Base-by-base conservation (phyloP, 2,113 vertebrate genomes). In the Datnioides undecimradiatus region DNA sequence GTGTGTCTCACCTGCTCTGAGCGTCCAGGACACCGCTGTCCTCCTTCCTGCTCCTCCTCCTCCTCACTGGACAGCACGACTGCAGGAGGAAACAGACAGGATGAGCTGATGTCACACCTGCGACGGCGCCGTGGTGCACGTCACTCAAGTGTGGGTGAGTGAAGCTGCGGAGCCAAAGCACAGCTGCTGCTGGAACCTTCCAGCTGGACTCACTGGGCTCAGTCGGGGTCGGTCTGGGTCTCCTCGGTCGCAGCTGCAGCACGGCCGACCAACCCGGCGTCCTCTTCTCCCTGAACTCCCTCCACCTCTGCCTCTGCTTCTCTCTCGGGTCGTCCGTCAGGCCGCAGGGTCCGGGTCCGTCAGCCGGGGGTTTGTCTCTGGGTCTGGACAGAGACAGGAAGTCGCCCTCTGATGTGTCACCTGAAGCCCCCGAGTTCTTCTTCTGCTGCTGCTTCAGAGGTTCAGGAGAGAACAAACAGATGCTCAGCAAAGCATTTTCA, bases 61-160 rank as follows among this genome's bases (percentile, higher is more conserved):
- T 93, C 94, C 21, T 93, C 93, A 59, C 94, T 95, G 2, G 94
- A 95, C 23, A 95, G 75, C 1, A 95, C 92, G 10, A 95, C 94
- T 95, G 82, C 8, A 46, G 16, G 13, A 41, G 3, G 8, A 51
- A 4, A 23, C 3, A n/a, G n/a, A n/a, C n/a, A n/a, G n/a, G n/a
- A n/a, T n/a, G n/a, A n/a, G n/a, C n/a, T n/a, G n/a, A n/a, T n/a
- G n/a, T n/a, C n/a, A n/a, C n/a, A n/a, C n/a, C n/a, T n/a, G n/a
- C n/a, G n/a, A n/a, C n/a, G n/a, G n/a, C n/a, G n/a, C n/a, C n/a
- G n/a, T n/a, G n/a, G n/a, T n/a, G n/a, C n/a, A n/a, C n/a, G n/a
- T n/a, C n/a, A n/a, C n/a, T n/a, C n/a, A n/a, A n/a, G n/a, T n/a
- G n/a, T n/a, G n/a, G n/a, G n/a, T n/a, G n/a, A n/a, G n/a, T n/a